A percentile compares a stretch with the other conserved stretches of the same genome.
Evolutionary conservation across 2,113 vertebrate genomes (phyloP).

Genomic region (Siphamia tubifer): DNA sequence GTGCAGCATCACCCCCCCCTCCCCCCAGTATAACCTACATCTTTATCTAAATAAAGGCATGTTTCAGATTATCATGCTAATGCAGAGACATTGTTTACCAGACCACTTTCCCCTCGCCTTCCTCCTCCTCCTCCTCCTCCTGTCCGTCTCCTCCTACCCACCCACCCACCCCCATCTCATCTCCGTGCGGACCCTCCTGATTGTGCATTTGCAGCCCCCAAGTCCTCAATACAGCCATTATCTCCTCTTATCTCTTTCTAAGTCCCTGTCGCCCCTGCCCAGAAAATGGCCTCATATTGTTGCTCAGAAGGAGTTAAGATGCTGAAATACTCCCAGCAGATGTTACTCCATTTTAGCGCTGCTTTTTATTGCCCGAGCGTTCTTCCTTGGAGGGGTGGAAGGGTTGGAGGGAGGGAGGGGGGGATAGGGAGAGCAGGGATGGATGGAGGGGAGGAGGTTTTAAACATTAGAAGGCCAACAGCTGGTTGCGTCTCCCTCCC

Average conservation of each 20-base stretch:
- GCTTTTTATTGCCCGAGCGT: conserved; percentile 54
- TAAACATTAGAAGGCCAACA: conserved; percentile 78
- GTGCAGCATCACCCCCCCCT: conserved; percentile 9
- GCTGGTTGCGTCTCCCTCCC: conserved; percentile 74
- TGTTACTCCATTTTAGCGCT: conserved; percentile 68
- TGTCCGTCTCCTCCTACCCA: neutral
- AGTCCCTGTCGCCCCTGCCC: conserved; percentile 60
- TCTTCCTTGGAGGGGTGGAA: conserved; percentile 55
- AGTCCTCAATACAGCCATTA: conserved; percentile 72
- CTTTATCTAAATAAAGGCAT: conserved; percentile 68
- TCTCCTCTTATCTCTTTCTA: conserved; percentile 78
- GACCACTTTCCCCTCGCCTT: conserved; percentile 59
- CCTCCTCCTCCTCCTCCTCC: conserved; percentile 22
- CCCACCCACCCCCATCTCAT: too few species aligned
- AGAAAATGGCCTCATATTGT: conserved; percentile 72
- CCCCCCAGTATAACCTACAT: conserved; percentile 64
- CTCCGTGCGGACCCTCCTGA: conserved; percentile 47
- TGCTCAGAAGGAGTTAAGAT: conserved; percentile 75
- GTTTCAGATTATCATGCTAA: conserved; percentile 69
- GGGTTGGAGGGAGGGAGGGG: too few species aligned
- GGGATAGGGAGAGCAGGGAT: conserved; percentile 34
- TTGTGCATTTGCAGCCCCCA: conserved; percentile 68
- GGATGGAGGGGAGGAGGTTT: conserved; percentile 50
- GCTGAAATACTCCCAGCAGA: conserved; percentile 72
- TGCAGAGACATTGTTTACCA: conserved; percentile 68